Evolutionary conservation across 2,113 vertebrate genomes (phyloP), one percentile per base, ranked within the genome.

Genomic region (Scopus umbretta): DNA sequence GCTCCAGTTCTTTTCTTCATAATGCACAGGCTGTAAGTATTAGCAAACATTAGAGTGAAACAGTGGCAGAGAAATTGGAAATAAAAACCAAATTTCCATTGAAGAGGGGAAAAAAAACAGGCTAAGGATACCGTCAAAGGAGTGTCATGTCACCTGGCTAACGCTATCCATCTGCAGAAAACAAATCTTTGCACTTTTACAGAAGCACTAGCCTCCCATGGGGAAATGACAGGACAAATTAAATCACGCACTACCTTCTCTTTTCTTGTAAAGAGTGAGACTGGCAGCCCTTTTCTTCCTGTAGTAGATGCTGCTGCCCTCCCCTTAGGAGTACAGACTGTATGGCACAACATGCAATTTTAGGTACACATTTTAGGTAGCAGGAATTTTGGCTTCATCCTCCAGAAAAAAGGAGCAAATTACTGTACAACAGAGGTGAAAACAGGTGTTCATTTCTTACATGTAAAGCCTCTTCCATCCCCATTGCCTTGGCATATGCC

Each of bases 1-100:
- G 96, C 96, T 98, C 99, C 99, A 99, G 97, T 99, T 98, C 98
- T 99, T 99, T 97, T 99, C 99, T 97, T 99, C 99, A 34, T 99
- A 99, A 94, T 99, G 99, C 66, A 99, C 98, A 9, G 99, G 99
- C 99, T 99, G 89, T 30, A 97, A 92, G 49, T 63, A 83, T 73
- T 63, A 96, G 36, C 47, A 94, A 90, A 96, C 55, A 63, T 52
- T 52, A 96, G 76, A 47, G 43, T 96, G 94, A 96, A 91, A 88
- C 25, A 56, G 25, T 53, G 87, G 50, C 27, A 90, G 55, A 93
- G 72, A 97, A 80, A 73, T 1, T 82, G 34, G 25, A 86, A 91
- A 67, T 34, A 88, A 85, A 79, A 22, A 49, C 3, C 16, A 43
- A 15, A 50, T 76, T 65, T 66, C 58, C n/a, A 78, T n/a, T 34